Base-by-base conservation (phyloP, 2,797 vertebrate genomes). In the Sphaeramia orbicularis region DNA sequence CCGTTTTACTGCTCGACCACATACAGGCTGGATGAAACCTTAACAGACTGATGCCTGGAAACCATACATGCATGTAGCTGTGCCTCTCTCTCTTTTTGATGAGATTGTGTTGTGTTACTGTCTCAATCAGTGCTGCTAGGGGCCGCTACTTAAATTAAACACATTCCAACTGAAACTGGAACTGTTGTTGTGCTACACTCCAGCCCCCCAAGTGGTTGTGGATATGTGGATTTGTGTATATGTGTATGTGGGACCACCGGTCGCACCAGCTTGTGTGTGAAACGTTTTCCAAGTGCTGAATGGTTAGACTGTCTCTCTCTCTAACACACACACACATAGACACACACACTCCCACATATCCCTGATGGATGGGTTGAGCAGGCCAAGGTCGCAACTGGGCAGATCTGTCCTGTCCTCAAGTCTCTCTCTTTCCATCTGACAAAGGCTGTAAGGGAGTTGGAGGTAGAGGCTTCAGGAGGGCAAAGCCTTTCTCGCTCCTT, bases 301-400 rank as follows among this genome's bases (percentile, higher is more conserved):
- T 86, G 89, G 82, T 88, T 71, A 86, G 65, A 71, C 65, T 58
- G 27, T 70, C 76, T 75, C 76, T 69, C 56, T 64, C 71, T 62
- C 77, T 66, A 64, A 63, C 48, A 65, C 64, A 80, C 58, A 63
- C 54, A 56, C 71, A 53, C 49, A 61, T 61, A 80, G 66, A 75
- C 54, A 71, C 63, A 57, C 35, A 71, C 59, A 71, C 68, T 24
- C 21, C 21, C 66, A 84, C 47, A 85, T 21, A 70, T 69, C 83
- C 75, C 90, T 93, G 93, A 94, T 94, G 93, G 93, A 94, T 94
- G 91, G 92, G 84, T 87, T 92, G 90, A 89, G 81, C 88, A 93
- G 91, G 89, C 91, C 92, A 94, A 93, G 93, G 93, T 94, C 91
- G 76, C 84, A 87, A 93, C 87, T 93, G 86, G 89, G 88, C 88